Base-by-base conservation (phyloP, 2,113 vertebrate genomes). In the Eublepharis macularius region DNA sequence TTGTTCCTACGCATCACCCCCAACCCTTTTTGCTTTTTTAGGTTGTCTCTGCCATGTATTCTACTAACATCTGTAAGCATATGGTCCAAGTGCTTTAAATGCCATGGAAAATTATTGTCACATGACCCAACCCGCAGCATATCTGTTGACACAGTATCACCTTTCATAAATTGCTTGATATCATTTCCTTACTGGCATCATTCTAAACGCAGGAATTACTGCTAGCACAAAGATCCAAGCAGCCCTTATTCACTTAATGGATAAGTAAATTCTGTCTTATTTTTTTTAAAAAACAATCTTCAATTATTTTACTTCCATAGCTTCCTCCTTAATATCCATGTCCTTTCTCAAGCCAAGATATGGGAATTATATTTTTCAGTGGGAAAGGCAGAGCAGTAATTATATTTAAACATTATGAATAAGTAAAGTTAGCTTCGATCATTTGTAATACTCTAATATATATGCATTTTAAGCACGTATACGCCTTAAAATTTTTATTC, bases 141-240 rank as follows among this genome's bases (percentile, higher is more conserved):
- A 81, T 90, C 85, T 91, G 86, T 86, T 92, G 80, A 84, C 88
- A 90, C 6, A 86, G 85, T 88, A 93, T 94, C 86, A 93, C 86
- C 88, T 94, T 94, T 92, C 91, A 89, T 86, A 92, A 92, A 92
- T 80, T 80, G 86, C 88, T 94, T 87, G 90, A 89, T 91, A 91
- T 83, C 69, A 83, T 93, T 94, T 91, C 91, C 86, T 89, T 79
- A 88, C 39, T 91, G 91, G 76, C 70, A 39, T 76, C 77, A 84
- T 73, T 90, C 86, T 88, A 83, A 95, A 94, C 86, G 91, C n/a
- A 80, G 76, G 80, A 94, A 90, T 83, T 89, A 90, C 0, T 85
- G 81, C 76, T 47, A 84, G 90, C 79, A 93, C 87, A 82, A 60
- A 89, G 86, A 94, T 70, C 72, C 89, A 83, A 93, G 89, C 81